These are phyloP conservation scores for Mungos mungo DNA, from an alignment of 2,113 vertebrate species.

Conservation along the genomic window DNA sequence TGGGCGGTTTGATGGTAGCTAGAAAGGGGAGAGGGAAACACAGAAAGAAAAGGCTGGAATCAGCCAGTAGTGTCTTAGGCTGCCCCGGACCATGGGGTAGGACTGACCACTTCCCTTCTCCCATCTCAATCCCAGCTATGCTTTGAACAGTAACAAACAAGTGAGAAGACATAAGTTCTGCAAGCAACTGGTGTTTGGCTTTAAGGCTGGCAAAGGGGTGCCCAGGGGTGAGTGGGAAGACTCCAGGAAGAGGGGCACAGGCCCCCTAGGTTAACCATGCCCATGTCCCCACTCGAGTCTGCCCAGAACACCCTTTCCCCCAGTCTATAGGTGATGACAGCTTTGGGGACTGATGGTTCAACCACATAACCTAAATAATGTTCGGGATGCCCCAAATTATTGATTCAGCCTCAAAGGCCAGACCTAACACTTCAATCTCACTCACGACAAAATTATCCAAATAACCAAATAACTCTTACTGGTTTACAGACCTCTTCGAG, in stretches of 20 bases:
- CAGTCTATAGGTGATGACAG: background rate
- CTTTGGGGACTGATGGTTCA: background rate
- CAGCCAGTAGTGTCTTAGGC: background rate
- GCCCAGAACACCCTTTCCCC: too few species aligned
- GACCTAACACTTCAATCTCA: background rate
- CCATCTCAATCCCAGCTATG: too few species aligned
- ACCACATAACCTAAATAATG: background rate
- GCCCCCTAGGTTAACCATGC: background rate
- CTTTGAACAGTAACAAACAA: background rate
- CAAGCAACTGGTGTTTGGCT: background rate
- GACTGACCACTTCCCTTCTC: background rate
- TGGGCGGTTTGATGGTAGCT: constrained; percentile 82
- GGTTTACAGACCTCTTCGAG: background rate
- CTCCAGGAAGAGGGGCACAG: background rate
- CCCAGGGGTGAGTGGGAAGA: background rate
- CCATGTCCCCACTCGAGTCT: background rate
- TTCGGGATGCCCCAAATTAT: background rate
- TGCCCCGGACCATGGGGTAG: background rate
- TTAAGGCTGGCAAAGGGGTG: background rate
- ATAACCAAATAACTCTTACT: background rate
- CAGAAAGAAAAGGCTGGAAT: background rate
- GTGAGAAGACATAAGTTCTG: background rate
- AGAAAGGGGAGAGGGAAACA: background rate
- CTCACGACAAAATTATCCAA: constrained; percentile 10
- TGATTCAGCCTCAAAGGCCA: background rate